Percentiles rank a stretch among this genome's conserved stretches.
Evolutionary conservation across 2,113 vertebrate species (phyloP).

Genomic region (Oryzias melastigma): DNA sequence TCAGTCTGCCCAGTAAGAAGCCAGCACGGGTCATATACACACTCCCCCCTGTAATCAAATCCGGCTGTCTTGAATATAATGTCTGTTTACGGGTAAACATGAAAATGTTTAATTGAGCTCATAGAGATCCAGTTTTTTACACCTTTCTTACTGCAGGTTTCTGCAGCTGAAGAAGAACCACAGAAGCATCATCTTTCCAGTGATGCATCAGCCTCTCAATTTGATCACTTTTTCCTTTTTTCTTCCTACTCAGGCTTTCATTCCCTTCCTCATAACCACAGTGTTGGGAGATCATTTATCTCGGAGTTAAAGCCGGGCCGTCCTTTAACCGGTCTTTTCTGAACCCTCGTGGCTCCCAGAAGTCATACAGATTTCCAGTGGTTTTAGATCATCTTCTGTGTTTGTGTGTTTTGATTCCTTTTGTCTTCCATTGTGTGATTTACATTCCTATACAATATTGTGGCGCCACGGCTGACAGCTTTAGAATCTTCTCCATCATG

Average conservation of each 20-base stretch:
- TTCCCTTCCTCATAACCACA: conserved; percentile 34
- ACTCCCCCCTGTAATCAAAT: conserved; percentile 38
- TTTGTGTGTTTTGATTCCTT: conserved; percentile 23
- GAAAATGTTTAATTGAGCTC: conserved; percentile 13
- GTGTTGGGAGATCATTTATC: conserved; percentile 55
- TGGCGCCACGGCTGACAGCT: conserved; percentile 2
- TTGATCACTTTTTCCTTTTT: conserved; percentile 38
- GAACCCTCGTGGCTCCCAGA: conserved; percentile 27
- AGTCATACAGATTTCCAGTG: conserved; percentile 22
- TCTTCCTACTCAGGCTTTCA: conserved; percentile 21
- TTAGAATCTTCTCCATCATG: neutral
- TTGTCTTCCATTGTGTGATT: conserved; percentile 9
- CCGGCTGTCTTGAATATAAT: neutral
- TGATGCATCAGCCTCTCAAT: conserved; percentile 47
- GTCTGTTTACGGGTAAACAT: conserved; percentile 17
- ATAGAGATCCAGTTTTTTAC: neutral
- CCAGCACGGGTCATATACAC: conserved; percentile 32
- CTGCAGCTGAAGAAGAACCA: conserved; percentile 50
- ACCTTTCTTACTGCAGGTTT: too few relatives aligned
- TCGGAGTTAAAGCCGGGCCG: conserved; percentile 50
- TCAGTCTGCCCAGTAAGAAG: conserved; percentile 65
- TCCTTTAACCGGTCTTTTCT: conserved; percentile 25
- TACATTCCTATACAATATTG: conserved; percentile 8
- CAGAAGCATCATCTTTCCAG: conserved; percentile 52
- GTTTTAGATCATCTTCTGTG: conserved; percentile 2